phyloP scores from a whole-genome alignment of 2,113 vertebrate species.

The Azemiops feae region DNA sequence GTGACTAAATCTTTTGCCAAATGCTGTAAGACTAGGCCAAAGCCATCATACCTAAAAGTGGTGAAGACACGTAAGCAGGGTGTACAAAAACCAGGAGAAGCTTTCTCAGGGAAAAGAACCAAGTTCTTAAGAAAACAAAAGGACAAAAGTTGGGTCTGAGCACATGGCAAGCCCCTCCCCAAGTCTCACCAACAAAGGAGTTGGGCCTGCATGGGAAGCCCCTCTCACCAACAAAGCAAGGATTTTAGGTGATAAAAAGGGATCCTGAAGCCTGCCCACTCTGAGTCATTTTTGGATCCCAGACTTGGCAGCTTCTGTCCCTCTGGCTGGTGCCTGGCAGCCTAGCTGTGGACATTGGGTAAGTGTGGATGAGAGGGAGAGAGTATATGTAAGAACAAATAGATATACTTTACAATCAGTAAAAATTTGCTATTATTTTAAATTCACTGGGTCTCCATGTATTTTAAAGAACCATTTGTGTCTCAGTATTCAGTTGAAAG shows the following conservation, averaged over 20 bases:
- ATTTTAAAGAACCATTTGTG: neutral
- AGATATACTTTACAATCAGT: neutral
- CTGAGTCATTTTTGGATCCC: neutral
- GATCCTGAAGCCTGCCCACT: neutral
- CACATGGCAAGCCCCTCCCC: neutral
- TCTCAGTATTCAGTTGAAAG: neutral
- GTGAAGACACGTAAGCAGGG: no score
- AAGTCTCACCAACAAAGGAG: neutral
- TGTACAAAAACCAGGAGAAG: neutral
- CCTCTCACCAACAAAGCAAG: neutral
- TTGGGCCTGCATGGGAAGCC: no score
- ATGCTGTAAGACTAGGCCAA: neutral
- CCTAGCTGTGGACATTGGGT: neutral
- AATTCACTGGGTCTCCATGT: neutral
- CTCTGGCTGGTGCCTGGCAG: neutral
- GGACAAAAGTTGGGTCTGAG: neutral
- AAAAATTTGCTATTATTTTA: neutral
- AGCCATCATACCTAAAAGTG: no score
- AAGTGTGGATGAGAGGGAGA: neutral
- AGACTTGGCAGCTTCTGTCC: neutral
- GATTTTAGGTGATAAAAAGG: neutral
- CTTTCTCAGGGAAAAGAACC: no score
- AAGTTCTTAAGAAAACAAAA: no score
- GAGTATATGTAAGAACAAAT: neutral
- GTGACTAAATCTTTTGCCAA: neutral